A percentile compares a stretch with the other conserved stretches of the same genome.
Conservation (phyloP, 2,888 invertebrate genomes). For the Coelopa pilipes region DNA sequence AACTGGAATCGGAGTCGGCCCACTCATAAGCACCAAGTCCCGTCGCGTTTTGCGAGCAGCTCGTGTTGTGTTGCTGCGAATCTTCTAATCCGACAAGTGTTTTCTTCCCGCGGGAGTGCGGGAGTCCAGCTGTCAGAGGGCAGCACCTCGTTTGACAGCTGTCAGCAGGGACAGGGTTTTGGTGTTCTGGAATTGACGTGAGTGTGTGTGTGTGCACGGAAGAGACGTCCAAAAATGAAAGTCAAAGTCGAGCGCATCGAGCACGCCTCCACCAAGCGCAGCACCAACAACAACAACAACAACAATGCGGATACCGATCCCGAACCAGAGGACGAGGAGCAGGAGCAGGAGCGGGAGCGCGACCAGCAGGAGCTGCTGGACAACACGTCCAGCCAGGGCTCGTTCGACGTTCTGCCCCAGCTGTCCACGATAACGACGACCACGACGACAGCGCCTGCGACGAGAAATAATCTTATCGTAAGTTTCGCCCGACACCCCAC, state of each 20-base stretch:
- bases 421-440: slow-evolving; percentile 53
- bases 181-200: not conserved
- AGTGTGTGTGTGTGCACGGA: not conserved
- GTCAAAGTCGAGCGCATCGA: slow-evolving; percentile 25
- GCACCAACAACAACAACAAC: slow-evolving; percentile 5
- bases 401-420: slow-evolving; percentile 55
- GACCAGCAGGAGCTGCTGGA: slow-evolving; percentile 6
- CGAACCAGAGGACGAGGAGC: slow-evolving; percentile 26
- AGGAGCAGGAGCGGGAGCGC: slow-evolving; percentile 5
- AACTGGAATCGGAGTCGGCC: too few relatives aligned
- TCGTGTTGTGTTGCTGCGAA: slow-evolving; percentile 37
- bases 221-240: slow-evolving; percentile 14
- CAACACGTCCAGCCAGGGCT: slow-evolving; percentile 34
- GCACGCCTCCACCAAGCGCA: not conserved
- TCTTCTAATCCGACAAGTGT: slow-evolving; percentile 39
- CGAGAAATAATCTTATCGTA: slow-evolving; percentile 62
- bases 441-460: slow-evolving; percentile 50
- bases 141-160: slow-evolving; percentile 32
- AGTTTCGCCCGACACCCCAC: slow-evolving; percentile 44
- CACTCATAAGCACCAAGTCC: too few relatives aligned
- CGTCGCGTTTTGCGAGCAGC: too few relatives aligned
- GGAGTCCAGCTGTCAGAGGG: slow-evolving; percentile 21
- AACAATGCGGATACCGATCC: slow-evolving; percentile 15
- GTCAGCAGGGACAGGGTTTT: slow-evolving; percentile 14
- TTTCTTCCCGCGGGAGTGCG: slow-evolving; percentile 8